A percentile compares a stretch with the other conserved stretches of the same genome.
phyloP scores from a whole-genome alignment of 2,113 vertebrate genomes.

The Camelus bactrianus region DNA sequence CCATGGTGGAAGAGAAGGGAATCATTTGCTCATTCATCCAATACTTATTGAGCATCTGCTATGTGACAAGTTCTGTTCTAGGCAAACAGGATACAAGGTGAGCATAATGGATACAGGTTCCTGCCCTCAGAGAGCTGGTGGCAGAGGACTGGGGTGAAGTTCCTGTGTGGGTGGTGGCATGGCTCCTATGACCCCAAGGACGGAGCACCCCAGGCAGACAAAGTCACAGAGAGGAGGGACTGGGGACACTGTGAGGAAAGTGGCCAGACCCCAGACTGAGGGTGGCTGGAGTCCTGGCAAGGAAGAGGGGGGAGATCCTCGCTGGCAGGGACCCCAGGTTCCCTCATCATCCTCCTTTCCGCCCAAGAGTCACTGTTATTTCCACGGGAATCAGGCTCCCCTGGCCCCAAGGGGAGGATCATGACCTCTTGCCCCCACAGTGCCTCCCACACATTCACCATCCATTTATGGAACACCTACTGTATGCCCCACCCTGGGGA shows the following conservation, averaged over 20 bases:
- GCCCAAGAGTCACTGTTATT: not conserved
- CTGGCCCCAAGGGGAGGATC: accelerated
- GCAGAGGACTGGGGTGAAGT: not conserved
- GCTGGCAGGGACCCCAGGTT: accelerated
- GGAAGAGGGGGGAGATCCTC: not conserved
- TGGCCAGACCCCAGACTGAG: not conserved
- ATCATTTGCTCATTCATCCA: not conserved
- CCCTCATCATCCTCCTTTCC: not conserved
- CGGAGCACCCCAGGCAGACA: not conserved
- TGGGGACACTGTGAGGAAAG: not conserved
- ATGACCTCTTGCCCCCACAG: not conserved
- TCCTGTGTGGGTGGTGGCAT: not conserved
- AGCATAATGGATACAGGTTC: not conserved
- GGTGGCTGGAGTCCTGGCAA: not conserved
- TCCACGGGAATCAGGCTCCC: not conserved
- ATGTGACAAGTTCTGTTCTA: not conserved
- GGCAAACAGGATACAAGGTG: not conserved
- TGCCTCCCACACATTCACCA: not conserved
- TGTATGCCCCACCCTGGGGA: not conserved
- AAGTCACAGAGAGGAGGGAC: not conserved
- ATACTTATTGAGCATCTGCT: not conserved
- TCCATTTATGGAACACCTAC: not conserved
- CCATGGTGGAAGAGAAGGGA: not conserved
- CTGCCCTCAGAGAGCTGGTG: not conserved
- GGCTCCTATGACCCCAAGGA: not conserved